These are phyloP conservation scores for Stigmatopora nigra DNA, from an alignment of 2,113 vertebrate species.

Conservation along the genomic window DNA sequence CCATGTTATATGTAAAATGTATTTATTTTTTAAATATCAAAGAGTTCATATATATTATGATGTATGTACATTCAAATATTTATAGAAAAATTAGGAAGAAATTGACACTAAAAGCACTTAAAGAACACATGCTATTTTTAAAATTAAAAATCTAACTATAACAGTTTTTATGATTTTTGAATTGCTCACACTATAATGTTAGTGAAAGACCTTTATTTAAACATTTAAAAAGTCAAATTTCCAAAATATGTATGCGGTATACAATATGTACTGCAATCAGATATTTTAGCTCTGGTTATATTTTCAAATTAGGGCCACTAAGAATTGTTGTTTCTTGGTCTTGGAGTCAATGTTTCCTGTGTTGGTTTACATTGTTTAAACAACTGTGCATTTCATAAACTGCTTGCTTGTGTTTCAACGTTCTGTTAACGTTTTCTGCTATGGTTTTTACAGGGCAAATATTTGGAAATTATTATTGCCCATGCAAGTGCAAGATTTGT, in stretches of 20 bases:
- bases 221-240: background rate
- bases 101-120: background rate
- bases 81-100: background rate
- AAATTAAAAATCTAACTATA: too few relatives aligned
- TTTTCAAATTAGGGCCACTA: constrained; percentile 12
- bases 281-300: background rate
- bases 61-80: background rate
- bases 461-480: constrained; percentile 23
- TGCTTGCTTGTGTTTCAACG: constrained; percentile 51
- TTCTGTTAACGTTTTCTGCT: constrained; percentile 28
- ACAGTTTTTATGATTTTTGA: too few relatives aligned
- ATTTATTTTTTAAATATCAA: constrained; percentile 3
- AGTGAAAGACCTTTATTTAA: background rate
- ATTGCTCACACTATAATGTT: too few relatives aligned
- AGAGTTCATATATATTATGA: background rate
- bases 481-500: constrained; percentile 24
- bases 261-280: background rate
- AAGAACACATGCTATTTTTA: background rate
- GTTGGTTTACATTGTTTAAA: constrained; percentile 38
- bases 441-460: constrained; percentile 3
- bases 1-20: background rate
- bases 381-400: constrained; percentile 32
- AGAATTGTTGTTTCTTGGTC: constrained; percentile 16
- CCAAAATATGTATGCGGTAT: background rate
- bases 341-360: constrained; percentile 1